A percentile compares a stretch with the other conserved stretches of the same genome.
Evolutionary conservation across 2,888 invertebrate genomes (phyloP).

Genomic region (Acrocera orbiculus): DNA sequence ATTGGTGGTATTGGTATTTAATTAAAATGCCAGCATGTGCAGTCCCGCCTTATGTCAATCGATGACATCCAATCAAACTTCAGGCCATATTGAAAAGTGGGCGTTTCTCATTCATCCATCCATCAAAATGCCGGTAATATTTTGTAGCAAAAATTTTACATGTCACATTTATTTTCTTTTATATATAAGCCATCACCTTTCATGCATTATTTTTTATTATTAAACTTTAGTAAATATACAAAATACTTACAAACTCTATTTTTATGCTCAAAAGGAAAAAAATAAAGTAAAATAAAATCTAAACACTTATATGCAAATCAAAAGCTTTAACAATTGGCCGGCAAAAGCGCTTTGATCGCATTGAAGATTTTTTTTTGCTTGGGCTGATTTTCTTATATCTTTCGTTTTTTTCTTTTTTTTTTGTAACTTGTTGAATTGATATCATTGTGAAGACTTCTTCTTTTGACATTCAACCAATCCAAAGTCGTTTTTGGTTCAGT

Average conservation of each 20-base stretch:
- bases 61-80: conserved; percentile 18
- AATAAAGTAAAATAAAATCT: too few relatives aligned
- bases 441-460: background rate
- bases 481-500: conserved; percentile 2
- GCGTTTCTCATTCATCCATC: conserved; percentile 16
- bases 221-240: too few relatives aligned
- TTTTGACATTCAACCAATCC: conserved; percentile 2
- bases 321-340: conserved; percentile 17
- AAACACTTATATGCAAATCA: too few relatives aligned
- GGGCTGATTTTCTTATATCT: conserved; percentile 1
- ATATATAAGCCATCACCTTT: too few relatives aligned
- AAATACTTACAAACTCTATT: too few relatives aligned
- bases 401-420: conserved; percentile 1
- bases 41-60: conserved; percentile 17
- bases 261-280: too few relatives aligned
- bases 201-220: too few relatives aligned
- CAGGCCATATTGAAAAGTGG: conserved; percentile 24
- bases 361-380: conserved; percentile 4
- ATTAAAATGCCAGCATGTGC: too few relatives aligned
- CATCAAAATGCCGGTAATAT: conserved; percentile 1
- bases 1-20: too few relatives aligned
- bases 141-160: too few relatives aligned
- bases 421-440: background rate
- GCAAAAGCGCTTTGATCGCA: conserved; percentile 15
- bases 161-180: too few relatives aligned